Conservation (phyloP, 2,888 invertebrate species). For the Malacosoma neustria region DNA sequence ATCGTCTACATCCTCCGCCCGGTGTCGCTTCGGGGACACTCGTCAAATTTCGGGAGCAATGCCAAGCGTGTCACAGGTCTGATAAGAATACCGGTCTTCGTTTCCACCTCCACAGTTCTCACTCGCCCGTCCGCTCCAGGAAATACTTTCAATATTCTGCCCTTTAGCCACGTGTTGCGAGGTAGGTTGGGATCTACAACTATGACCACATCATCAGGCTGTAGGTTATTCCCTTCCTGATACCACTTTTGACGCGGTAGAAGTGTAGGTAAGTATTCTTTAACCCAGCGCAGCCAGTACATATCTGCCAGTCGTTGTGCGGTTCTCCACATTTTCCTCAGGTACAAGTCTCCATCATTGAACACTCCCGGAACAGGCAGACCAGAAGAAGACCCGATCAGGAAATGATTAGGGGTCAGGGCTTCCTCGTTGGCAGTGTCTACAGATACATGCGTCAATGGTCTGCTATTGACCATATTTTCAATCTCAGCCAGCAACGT, state of each 20-base stretch:
- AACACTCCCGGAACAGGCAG: constrained; percentile 2
- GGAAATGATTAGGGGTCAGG: constrained; percentile 20
- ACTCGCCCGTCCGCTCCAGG: not conserved
- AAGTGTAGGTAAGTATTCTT: constrained; percentile 10
- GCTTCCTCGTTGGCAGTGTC: constrained; percentile 4
- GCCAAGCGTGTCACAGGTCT: constrained; percentile 1
- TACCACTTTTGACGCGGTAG: constrained; percentile 5
- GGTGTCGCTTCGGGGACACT: no score
- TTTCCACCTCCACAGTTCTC: constrained; percentile 1
- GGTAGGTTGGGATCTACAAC: constrained; percentile 1
- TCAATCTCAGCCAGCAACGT: constrained; percentile 11
- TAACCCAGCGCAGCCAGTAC: constrained; percentile 10
- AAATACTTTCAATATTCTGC: not conserved
- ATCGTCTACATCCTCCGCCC: no score
- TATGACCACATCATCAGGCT: constrained; percentile 6
- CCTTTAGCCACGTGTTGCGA: constrained; percentile 2
- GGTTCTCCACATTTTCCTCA: constrained; percentile 10
- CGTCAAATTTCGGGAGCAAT: no score
- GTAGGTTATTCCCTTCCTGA: constrained; percentile 1
- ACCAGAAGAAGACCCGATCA: constrained; percentile 12
- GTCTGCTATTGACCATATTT: constrained; percentile 10
- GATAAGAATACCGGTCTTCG: not conserved
- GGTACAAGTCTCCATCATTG: constrained; percentile 4
- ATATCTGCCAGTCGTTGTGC: constrained; percentile 10
- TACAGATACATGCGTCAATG: constrained; percentile 9